Conservation (phyloP, 2,888 invertebrate species). For the Empis stercorea region DNA sequence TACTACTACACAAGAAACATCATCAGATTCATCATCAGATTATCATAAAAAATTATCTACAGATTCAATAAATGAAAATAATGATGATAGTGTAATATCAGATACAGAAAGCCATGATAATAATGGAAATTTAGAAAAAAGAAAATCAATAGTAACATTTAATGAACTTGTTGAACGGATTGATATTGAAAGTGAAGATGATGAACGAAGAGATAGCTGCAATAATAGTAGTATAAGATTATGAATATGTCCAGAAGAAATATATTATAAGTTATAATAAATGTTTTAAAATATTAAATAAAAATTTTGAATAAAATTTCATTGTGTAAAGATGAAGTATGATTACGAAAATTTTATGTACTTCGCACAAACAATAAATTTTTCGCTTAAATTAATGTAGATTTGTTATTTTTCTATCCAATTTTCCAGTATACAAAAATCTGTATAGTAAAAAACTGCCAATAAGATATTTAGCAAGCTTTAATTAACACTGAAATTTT, state of each 20-base stretch:
- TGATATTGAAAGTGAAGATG: slow-evolving; percentile 29
- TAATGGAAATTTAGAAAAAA: slow-evolving; percentile 15
- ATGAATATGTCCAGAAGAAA: not conserved
- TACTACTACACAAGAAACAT: slow-evolving; percentile 9
- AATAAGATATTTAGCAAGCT: too few relatives aligned
- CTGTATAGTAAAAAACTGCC: too few relatives aligned
- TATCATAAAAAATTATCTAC: slow-evolving; percentile 5
- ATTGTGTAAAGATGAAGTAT: too few relatives aligned
- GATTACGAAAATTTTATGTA: too few relatives aligned
- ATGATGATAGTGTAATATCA: slow-evolving; percentile 2
- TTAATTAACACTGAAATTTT: too few relatives aligned
- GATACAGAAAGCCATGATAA: not conserved
- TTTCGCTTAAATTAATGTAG: too few relatives aligned
- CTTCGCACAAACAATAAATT: too few relatives aligned
- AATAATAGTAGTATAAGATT: slow-evolving; percentile 12
- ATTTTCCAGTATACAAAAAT: too few relatives aligned
- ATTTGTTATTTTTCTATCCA: too few relatives aligned
- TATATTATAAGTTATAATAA: slow-evolving; percentile 1
- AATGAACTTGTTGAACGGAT: slow-evolving; percentile 44
- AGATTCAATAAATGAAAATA: not conserved
- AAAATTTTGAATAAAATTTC: too few relatives aligned
- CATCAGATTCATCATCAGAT: slow-evolving; percentile 3
- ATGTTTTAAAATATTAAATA: too few relatives aligned
- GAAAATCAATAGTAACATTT: slow-evolving; percentile 38
- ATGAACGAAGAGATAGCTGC: not conserved